A percentile compares a stretch with the other conserved stretches of the same genome.
phyloP scores from a whole-genome alignment of 2,797 vertebrate species.

The Menidia menidia region DNA sequence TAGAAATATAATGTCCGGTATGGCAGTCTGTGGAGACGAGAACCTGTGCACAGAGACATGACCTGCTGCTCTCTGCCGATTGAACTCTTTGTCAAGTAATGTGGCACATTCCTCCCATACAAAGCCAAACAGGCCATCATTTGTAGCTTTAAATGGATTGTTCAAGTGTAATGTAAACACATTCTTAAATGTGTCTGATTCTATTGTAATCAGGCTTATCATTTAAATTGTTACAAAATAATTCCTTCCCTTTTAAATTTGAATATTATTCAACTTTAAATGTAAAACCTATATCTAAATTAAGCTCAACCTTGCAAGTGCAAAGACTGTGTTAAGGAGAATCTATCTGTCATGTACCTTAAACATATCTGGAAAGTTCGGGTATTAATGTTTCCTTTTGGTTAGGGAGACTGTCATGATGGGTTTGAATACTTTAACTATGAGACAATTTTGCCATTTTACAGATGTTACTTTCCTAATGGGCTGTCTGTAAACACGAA shows the following conservation, averaged over 20 bases:
- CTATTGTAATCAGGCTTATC: neutral
- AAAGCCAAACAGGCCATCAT: neutral
- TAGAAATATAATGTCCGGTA: neutral
- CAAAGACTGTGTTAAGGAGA: neutral
- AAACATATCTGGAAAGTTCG: constrained; percentile 17
- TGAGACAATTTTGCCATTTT: neutral
- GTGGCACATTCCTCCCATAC: neutral
- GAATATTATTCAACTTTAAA: too few relatives aligned
- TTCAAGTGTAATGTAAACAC: constrained; percentile 5
- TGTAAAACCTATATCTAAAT: too few relatives aligned
- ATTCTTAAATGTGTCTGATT: neutral
- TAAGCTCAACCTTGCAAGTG: neutral
- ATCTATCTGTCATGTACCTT: neutral
- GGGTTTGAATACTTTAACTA: neutral
- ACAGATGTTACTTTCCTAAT: constrained; percentile 9
- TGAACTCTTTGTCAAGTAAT: neutral
- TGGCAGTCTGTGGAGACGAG: too few relatives aligned
- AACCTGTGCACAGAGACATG: neutral
- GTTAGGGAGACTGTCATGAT: constrained; percentile 4
- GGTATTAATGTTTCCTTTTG: neutral
- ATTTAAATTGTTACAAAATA: neutral
- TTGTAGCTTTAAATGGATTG: constrained; percentile 2
- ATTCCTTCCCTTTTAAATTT: neutral
- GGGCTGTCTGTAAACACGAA: constrained; percentile 1
- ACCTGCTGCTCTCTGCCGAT: neutral